These are phyloP conservation scores for Artibeus lituratus DNA, from an alignment of 2,797 vertebrate species.

Conservation along the genomic window DNA sequence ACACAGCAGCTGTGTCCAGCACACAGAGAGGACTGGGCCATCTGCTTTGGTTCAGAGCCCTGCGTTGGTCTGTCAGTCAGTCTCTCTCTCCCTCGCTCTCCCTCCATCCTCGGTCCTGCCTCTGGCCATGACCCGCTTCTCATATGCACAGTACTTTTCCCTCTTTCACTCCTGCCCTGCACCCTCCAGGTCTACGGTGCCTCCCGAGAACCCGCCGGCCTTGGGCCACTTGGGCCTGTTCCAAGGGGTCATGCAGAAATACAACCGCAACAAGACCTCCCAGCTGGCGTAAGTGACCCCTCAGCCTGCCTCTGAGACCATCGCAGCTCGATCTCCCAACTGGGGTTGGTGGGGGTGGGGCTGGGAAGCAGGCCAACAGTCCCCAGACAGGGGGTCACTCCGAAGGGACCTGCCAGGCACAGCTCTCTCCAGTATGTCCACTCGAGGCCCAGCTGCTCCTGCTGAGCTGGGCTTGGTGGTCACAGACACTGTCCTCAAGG, in stretches of 20 bases:
- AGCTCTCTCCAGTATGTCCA: neutral
- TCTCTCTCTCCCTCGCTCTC: neutral
- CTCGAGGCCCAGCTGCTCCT: neutral
- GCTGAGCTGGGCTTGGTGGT: neutral
- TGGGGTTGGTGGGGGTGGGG: neutral
- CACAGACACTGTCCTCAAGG: neutral
- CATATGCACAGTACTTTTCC: conserved; percentile 93
- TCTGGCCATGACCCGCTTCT: conserved; percentile 91
- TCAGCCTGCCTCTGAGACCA: neutral
- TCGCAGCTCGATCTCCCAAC: neutral
- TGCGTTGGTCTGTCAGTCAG: conserved; percentile 56
- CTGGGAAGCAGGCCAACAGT: neutral
- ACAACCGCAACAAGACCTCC: conserved; percentile 81
- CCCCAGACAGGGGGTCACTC: neutral
- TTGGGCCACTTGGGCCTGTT: conserved; percentile 75
- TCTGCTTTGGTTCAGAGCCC: conserved; percentile 84
- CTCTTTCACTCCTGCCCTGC: conserved; percentile 89
- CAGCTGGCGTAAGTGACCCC: conserved; percentile 82
- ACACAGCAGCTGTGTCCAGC: conserved; percentile 89
- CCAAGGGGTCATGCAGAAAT: conserved; percentile 86
- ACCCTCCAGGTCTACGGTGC: conserved; percentile 76
- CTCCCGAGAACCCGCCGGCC: conserved; percentile 63
- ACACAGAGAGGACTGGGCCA: conserved; percentile 77
- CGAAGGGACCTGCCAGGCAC: neutral
- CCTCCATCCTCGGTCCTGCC: conserved; percentile 52